Evolutionary conservation across 2,888 invertebrate species (phyloP), one percentile per base, ranked within the genome.

Genomic region (Tipula confusa): DNA sequence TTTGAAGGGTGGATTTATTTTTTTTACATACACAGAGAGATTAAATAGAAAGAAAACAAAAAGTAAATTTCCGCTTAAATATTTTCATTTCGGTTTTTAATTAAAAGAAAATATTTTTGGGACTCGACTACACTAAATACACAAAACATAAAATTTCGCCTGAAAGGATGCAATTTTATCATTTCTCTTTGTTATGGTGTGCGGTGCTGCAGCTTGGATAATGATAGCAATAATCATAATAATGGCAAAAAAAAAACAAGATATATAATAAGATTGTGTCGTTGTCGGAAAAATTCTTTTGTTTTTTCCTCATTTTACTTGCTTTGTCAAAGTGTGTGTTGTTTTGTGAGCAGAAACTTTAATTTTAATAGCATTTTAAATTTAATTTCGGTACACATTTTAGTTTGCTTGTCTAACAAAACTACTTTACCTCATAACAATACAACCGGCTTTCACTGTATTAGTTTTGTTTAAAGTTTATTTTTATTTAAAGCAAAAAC

Each of bases 161-260:
- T 64, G 64, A 64, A 64, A 64, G 64, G 24, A 64, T 24, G 24
- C 64, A 64, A 64, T 64, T 64, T 24, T 64, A 64, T 64, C 24
- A 64, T 64, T 9, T 24, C 24, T 64, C 64, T 24, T 64, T 64
- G 64, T 64, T 24, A 18, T 18, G 7, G 9, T 64, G 24, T 24
- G 24, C 9, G 7, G 9, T 64, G 24, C 24, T 24, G 64, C 24
- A 24, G 64, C 64, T 9, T 64, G 24, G 64, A 64, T 64, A 64
- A 64, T 64, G 64, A 64, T 64, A 64, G 64, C 11, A 64, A 64
- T 64, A 64, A 64, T 64, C 64, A 64, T 64, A 64, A 64, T 64
- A 64, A 64, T 64, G 64, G 24, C 24, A 64, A 7, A 64, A 64
- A 11, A 24, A 64, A 64, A 24, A n/a, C n/a, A n/a, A n/a, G n/a